Evolutionary conservation across 2,113 vertebrate genomes (phyloP).

Genomic region (Natator depressus): DNA sequence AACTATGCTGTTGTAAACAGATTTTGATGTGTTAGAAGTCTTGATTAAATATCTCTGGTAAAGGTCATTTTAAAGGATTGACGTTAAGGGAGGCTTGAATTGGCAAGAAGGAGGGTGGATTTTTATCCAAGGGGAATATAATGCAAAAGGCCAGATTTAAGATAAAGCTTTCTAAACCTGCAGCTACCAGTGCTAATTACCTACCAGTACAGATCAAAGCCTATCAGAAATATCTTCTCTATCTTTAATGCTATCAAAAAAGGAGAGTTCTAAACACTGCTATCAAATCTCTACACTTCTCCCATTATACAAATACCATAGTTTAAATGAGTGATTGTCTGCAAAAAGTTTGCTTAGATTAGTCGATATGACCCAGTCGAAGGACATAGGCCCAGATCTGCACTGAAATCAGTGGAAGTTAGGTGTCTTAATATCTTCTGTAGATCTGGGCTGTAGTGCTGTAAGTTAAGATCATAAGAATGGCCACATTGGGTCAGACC

Average conservation of each 20-base stretch:
- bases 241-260: background rate
- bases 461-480: background rate
- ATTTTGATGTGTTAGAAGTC: background rate
- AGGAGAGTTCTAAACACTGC: rapidly evolving
- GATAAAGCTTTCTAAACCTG: background rate
- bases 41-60: background rate
- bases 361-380: background rate
- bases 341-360: background rate
- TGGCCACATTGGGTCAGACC: background rate
- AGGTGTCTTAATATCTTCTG: background rate
- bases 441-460: background rate
- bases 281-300: background rate
- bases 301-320: background rate
- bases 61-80: background rate
- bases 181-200: background rate
- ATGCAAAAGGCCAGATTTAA: background rate
- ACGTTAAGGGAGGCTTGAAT: background rate
- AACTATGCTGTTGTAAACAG: background rate
- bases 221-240: background rate
- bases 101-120: background rate
- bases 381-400: background rate
- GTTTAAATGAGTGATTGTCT: background rate
- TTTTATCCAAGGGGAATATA: rapidly evolving
- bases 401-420: background rate
- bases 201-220: background rate